Evolutionary conservation across 2,113 vertebrate species (phyloP).

Genomic region (Sapayoa aenigma): DNA sequence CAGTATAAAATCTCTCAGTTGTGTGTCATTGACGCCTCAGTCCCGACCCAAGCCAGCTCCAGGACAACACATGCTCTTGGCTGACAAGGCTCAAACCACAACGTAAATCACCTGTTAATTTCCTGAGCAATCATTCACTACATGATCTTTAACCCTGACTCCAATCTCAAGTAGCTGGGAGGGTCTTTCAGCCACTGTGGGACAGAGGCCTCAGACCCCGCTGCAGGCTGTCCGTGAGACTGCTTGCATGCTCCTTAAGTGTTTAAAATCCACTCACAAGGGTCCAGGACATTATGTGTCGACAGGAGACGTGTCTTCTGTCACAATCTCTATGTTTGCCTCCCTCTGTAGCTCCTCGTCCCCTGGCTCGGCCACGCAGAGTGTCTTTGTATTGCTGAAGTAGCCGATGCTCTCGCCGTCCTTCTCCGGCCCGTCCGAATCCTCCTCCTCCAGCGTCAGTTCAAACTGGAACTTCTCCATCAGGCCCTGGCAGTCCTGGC

Average conservation of each 20-base stretch:
- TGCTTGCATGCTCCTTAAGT: conserved; percentile 65
- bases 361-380: conserved; percentile 65
- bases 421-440: conserved; percentile 87
- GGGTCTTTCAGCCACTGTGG: conserved; percentile 75
- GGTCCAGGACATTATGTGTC: conserved; percentile 85
- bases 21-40: conserved; percentile 77
- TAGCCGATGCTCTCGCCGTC: conserved; percentile 76
- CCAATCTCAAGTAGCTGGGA: conserved; percentile 87
- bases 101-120: conserved; percentile 78
- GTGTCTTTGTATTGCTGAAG: conserved; percentile 75
- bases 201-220: conserved; percentile 75
- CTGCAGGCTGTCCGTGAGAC: conserved; percentile 72
- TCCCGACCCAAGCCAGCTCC: conserved; percentile 68
- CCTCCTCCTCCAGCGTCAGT: conserved; percentile 87
- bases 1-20: conserved; percentile 88
- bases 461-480: conserved; percentile 97
- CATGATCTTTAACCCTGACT: conserved; percentile 76
- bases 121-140: conserved; percentile 87
- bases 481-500: conserved; percentile 73
- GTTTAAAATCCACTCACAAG: conserved; percentile 43
- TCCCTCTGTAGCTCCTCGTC: conserved; percentile 55
- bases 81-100: conserved; percentile 54
- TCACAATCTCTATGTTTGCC: conserved; percentile 79
- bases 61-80: conserved; percentile 38
- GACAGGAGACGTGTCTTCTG: conserved; percentile 84